These are phyloP conservation scores for Telmatherina bonti DNA, from an alignment of 2,797 vertebrate genomes.

Conservation along the genomic window DNA sequence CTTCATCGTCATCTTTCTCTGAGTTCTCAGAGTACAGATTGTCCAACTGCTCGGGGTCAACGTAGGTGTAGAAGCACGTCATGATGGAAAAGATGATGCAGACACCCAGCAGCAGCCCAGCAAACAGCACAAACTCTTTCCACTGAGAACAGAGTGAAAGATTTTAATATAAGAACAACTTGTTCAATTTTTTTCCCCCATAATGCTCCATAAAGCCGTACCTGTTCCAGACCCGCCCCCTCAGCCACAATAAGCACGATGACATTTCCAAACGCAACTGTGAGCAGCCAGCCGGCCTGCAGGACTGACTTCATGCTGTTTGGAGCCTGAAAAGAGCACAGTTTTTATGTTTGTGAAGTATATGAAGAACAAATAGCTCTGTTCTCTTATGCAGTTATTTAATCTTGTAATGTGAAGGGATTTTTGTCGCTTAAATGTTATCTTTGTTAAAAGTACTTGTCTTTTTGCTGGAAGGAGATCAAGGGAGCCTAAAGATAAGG, in stretches of 20 bases:
- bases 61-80: slow-evolving; percentile 91
- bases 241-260: slow-evolving; percentile 96
- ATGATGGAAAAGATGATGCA: slow-evolving; percentile 95
- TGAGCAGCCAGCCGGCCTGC: slow-evolving; percentile 96
- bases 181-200: not conserved
- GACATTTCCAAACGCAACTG: slow-evolving; percentile 93
- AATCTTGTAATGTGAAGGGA: no score
- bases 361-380: no score
- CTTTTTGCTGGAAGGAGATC: not conserved
- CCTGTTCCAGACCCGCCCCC: slow-evolving; percentile 93
- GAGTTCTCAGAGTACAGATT: slow-evolving; percentile 48
- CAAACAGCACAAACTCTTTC: slow-evolving; percentile 95
- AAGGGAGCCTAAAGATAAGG: not conserved
- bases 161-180: not conserved
- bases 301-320: slow-evolving; percentile 97
- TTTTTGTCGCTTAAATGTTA: no score
- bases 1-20: slow-evolving; percentile 34
- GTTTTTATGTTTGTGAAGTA: not conserved
- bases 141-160: slow-evolving; percentile 80
- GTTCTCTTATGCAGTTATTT: no score
- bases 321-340: slow-evolving; percentile 85
- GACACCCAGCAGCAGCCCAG: slow-evolving; percentile 88
- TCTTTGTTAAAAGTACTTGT: no score
- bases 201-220: slow-evolving; percentile 57
- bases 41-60: slow-evolving; percentile 81